Percentiles rank a stretch among this genome's conserved stretches.
These are phyloP conservation scores for Eilema caniola DNA, from an alignment of 2,888 invertebrate species.

Conservation along the genomic window DNA sequence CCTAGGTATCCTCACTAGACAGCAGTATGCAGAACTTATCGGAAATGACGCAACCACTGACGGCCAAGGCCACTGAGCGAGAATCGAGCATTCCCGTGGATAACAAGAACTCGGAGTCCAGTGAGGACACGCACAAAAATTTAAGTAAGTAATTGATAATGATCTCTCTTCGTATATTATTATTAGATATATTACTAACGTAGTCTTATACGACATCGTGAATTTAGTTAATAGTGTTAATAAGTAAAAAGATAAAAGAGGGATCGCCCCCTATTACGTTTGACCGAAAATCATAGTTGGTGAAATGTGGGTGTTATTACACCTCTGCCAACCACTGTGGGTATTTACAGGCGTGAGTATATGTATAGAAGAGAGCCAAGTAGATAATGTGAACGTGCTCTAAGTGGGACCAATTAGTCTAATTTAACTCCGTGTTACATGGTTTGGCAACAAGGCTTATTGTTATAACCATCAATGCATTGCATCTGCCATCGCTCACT, in stretches of 20 bases:
- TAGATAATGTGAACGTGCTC: background rate
- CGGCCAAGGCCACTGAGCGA: conserved; percentile 75
- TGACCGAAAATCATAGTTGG: no score
- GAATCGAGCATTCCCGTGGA: conserved; percentile 68
- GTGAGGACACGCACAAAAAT: conserved; percentile 83
- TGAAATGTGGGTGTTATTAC: no score
- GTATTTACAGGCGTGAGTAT: no score
- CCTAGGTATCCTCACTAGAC: conserved; percentile 81
- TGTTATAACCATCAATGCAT: background rate
- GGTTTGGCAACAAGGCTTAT: background rate
- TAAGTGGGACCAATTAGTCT: background rate
- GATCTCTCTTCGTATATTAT: background rate
- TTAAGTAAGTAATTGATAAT: conserved; percentile 72
- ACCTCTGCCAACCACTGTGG: no score
- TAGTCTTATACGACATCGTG: no score
- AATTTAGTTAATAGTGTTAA: background rate
- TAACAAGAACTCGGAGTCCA: conserved; percentile 75
- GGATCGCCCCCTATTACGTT: no score
- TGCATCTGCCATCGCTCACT: background rate
- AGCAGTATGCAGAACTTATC: conserved; percentile 85
- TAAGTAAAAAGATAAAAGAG: background rate
- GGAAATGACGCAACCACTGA: conserved; percentile 80
- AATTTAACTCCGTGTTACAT: conserved; percentile 3
- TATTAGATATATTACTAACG: background rate
- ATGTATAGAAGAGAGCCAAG: background rate